Evolutionary conservation across 2,888 invertebrate genomes (phyloP).

Genomic region (Pyralis farinalis): DNA sequence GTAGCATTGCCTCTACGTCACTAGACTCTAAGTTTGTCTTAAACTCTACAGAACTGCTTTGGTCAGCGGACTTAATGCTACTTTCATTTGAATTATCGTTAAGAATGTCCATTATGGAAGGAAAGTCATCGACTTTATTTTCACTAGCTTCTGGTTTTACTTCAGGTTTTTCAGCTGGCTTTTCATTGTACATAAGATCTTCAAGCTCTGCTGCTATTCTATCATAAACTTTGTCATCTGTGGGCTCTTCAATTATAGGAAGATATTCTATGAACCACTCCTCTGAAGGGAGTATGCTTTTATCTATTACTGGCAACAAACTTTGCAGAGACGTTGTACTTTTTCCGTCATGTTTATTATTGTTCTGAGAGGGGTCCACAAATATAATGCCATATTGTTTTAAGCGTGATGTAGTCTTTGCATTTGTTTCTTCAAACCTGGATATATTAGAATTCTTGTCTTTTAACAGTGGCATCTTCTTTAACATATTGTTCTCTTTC

Average conservation of each 20-base stretch:
- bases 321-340: slow-evolving; percentile 48
- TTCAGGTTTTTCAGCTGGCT: slow-evolving; percentile 36
- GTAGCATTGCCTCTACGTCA: slow-evolving; percentile 73
- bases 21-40: slow-evolving; percentile 59
- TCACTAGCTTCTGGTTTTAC: slow-evolving; percentile 29
- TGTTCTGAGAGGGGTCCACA: slow-evolving; percentile 41
- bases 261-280: slow-evolving; percentile 72
- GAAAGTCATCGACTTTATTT: slow-evolving; percentile 59
- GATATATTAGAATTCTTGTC: slow-evolving; percentile 32
- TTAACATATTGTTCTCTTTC: slow-evolving; percentile 62
- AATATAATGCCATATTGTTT: slow-evolving; percentile 67
- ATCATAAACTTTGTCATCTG: slow-evolving; percentile 74
- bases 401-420: slow-evolving; percentile 26
- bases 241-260: slow-evolving; percentile 61
- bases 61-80: slow-evolving; percentile 32
- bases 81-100: slow-evolving; percentile 46
- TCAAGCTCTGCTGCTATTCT: slow-evolving; percentile 74
- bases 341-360: slow-evolving; percentile 35
- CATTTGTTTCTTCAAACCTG: slow-evolving; percentile 23
- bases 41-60: slow-evolving; percentile 39
- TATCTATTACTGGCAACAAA: slow-evolving; percentile 51
- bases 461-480: slow-evolving; percentile 36
- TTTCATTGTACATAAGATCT: slow-evolving; percentile 71
- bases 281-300: slow-evolving; percentile 57
- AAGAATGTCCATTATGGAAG: slow-evolving; percentile 76